Percentiles rank a stretch among this genome's conserved stretches.
Conservation (phyloP, 2,113 vertebrate species). For the Lutjanus erythropterus region DNA sequence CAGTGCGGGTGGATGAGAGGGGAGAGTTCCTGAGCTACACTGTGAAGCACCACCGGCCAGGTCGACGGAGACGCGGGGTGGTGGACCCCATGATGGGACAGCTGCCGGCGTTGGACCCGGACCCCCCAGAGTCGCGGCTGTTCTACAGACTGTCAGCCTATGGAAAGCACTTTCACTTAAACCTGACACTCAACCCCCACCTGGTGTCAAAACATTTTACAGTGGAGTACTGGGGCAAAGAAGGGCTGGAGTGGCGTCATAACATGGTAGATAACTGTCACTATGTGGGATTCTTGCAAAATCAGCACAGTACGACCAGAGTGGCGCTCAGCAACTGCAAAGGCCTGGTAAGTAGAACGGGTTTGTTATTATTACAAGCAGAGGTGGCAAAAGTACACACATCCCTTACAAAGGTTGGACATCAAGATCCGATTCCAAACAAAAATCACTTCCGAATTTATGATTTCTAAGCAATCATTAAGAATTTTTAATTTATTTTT, state of each 20-base stretch:
- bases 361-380: neutral
- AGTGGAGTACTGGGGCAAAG: slow-evolving; percentile 97
- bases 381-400: too few relatives aligned
- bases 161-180: slow-evolving; percentile 99
- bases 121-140: slow-evolving; percentile 89
- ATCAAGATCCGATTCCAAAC: too few relatives aligned
- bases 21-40: slow-evolving; percentile 98
- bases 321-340: slow-evolving; percentile 98
- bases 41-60: slow-evolving; percentile 94
- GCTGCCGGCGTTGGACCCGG: slow-evolving; percentile 80
- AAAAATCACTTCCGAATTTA: too few relatives aligned
- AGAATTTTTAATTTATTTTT: too few relatives aligned
- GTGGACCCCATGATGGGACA: slow-evolving; percentile 65
- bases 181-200: slow-evolving; percentile 96
- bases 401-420: too few relatives aligned
- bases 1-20: slow-evolving; percentile 94
- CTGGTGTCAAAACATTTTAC: slow-evolving; percentile 97
- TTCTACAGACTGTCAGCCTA: slow-evolving; percentile 99
- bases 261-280: slow-evolving; percentile 93
- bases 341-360: slow-evolving; percentile 92
- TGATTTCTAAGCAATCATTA: too few relatives aligned
- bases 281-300: slow-evolving; percentile 94
- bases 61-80: slow-evolving; percentile 90
- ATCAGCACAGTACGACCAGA: slow-evolving; percentile 90
- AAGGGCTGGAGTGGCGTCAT: slow-evolving; percentile 93